Percentiles rank a stretch among this genome's conserved stretches.
phyloP scores from a whole-genome alignment of 2,113 vertebrate genomes.

The Percopsis transmontana region DNA sequence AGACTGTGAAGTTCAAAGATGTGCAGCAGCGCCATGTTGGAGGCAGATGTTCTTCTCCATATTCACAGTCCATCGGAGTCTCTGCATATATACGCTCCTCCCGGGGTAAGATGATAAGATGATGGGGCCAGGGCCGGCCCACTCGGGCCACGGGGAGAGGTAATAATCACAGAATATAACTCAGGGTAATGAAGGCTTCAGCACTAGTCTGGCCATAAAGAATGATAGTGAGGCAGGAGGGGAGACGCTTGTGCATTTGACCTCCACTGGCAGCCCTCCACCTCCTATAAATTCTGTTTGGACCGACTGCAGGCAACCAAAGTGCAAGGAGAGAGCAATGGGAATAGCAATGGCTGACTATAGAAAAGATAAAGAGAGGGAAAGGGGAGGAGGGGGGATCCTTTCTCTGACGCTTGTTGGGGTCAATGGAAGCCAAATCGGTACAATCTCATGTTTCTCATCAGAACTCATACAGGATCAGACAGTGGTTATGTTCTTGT shows the following conservation, averaged over 20 bases:
- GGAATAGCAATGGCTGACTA: not conserved
- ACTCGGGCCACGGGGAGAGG: conserved; percentile 58
- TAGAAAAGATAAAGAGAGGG: not conserved
- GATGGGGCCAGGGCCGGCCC: conserved; percentile 66
- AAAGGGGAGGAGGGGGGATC: not conserved
- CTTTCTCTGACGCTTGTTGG: not conserved
- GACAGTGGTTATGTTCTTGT: conserved; percentile 29
- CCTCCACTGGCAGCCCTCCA: conserved; percentile 71
- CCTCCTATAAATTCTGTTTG: conserved; percentile 65
- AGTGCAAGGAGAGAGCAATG: conserved; percentile 1
- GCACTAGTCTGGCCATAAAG: conserved; percentile 74
- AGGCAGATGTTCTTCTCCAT: conserved; percentile 70
- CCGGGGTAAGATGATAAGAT: conserved; percentile 67
- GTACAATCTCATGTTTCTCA: too few relatives aligned
- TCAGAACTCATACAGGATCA: too few relatives aligned
- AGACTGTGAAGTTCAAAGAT: conserved; percentile 68
- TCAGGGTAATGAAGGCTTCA: conserved; percentile 75
- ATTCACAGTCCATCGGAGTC: conserved; percentile 32
- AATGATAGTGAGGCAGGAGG: conserved; percentile 68
- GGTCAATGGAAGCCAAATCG: conserved; percentile 6
- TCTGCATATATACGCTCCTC: conserved; percentile 47
- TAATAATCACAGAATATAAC: conserved; percentile 72
- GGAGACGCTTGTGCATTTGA: conserved; percentile 64
- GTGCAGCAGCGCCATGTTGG: conserved; percentile 59
- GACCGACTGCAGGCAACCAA: conserved; percentile 4